These are phyloP conservation scores for Atta cephalotes DNA, from an alignment of 1,140 invertebrate species.

Conservation along the genomic window DNA sequence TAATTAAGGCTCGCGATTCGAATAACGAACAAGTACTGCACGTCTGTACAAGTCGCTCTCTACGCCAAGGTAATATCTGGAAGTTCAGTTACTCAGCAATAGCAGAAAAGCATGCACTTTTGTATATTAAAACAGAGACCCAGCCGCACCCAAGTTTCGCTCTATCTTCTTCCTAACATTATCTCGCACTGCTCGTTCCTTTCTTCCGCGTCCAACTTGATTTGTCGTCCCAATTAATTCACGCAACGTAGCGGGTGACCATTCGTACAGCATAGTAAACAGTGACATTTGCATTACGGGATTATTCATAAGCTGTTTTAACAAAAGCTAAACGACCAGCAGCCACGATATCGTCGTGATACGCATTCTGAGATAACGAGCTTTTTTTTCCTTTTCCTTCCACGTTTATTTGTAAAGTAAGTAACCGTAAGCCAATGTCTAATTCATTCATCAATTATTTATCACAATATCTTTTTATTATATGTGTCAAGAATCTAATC, in stretches of 20 bases:
- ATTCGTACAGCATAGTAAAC: constrained; percentile 30
- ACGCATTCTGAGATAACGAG: neutral
- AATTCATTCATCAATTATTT: neutral
- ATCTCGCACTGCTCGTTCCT: neutral
- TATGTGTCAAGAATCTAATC: neutral
- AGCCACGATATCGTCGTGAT: neutral
- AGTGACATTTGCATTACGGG: constrained; percentile 38
- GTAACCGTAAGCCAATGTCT: neutral
- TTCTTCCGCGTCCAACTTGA: constrained; percentile 35
- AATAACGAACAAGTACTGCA: constrained; percentile 5
- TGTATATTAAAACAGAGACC: constrained; percentile 56
- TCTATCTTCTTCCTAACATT: constrained; percentile 12
- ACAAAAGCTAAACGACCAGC: constrained; percentile 9
- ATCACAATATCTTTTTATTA: neutral
- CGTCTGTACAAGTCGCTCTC: neutral
- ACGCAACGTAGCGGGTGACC: constrained; percentile 1
- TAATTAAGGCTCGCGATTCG: constrained; percentile 64
- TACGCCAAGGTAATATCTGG: constrained; percentile 16
- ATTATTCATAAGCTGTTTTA: constrained; percentile 50
- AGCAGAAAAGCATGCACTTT: constrained; percentile 43
- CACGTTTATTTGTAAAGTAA: neutral
- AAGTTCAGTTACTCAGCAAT: constrained; percentile 41
- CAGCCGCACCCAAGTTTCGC: neutral
- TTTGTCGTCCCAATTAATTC: constrained; percentile 57
- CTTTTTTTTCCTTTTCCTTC: neutral